Conservation (phyloP, 2,113 vertebrate species). For the Lutjanus erythropterus region DNA sequence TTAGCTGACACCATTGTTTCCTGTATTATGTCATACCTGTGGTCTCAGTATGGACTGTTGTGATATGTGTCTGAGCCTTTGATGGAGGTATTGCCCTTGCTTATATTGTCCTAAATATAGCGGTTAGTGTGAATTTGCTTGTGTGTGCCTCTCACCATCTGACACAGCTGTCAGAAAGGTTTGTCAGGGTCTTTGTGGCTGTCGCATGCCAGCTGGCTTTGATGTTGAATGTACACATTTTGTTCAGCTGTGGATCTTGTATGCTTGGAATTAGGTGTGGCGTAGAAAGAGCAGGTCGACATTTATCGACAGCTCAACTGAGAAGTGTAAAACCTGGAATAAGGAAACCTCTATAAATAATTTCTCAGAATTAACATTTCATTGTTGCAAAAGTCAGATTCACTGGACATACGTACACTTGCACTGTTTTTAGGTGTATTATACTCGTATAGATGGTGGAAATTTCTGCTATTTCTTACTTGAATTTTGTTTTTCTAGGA, state of each 20-base stretch:
- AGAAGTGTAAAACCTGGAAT: neutral
- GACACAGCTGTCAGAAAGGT: slow-evolving; percentile 61
- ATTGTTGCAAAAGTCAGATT: neutral
- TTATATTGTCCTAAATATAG: slow-evolving; percentile 65
- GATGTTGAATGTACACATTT: slow-evolving; percentile 54
- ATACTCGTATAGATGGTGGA: neutral
- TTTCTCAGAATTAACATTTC: neutral
- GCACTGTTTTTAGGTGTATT: neutral
- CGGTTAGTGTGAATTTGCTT: slow-evolving; percentile 40
- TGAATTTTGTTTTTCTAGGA: neutral
- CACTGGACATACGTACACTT: neutral
- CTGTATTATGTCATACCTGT: slow-evolving; percentile 38
- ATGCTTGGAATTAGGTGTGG: slow-evolving; percentile 38
- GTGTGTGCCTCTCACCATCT: slow-evolving; percentile 41
- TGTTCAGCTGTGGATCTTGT: slow-evolving; percentile 34
- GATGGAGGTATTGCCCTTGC: slow-evolving; percentile 23
- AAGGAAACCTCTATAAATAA: neutral
- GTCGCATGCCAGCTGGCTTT: slow-evolving; percentile 44
- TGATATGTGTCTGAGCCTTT: slow-evolving; percentile 25
- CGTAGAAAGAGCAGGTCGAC: neutral
- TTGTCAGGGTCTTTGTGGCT: slow-evolving; percentile 44
- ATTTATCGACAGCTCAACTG: slow-evolving; percentile 5
- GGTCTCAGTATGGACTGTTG: neutral
- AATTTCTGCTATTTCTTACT: neutral
- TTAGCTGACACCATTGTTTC: slow-evolving; percentile 22